Conservation (phyloP, 2,888 invertebrate genomes). For the Drosophila neoperkinsi region DNA sequence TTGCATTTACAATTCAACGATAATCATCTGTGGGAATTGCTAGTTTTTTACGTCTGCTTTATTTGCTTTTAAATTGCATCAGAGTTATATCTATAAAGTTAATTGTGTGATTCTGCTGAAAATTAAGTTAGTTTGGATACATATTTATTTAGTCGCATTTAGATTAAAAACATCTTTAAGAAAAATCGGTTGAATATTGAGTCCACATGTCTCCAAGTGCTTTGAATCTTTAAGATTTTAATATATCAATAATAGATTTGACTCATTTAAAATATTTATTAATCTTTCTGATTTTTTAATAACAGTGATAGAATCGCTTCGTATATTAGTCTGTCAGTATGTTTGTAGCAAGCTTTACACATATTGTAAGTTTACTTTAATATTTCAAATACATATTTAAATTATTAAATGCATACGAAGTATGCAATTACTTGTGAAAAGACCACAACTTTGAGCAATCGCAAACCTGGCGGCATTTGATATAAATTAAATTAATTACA, state of each 20-base stretch:
- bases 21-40: conserved; percentile 25
- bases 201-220: background rate
- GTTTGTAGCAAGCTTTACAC: background rate
- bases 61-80: background rate
- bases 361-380: background rate
- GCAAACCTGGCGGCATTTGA: conserved; percentile 23
- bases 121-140: background rate
- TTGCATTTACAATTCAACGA: conserved; percentile 30
- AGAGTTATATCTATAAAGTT: background rate
- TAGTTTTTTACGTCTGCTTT: background rate
- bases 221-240: background rate
- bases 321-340: background rate
- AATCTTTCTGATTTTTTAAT: background rate
- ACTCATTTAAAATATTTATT: background rate
- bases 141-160: background rate
- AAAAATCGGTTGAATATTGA: background rate
- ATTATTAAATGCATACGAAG: background rate
- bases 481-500: conserved; percentile 44
- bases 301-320: background rate
- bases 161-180: background rate
- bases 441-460: background rate
- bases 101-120: background rate
- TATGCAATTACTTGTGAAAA: background rate
- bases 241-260: background rate
- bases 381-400: background rate